Evolutionary conservation across 2,113 vertebrate genomes (phyloP), one percentile per base, ranked within the genome.

Genomic region (Thunnus thynnus): DNA sequence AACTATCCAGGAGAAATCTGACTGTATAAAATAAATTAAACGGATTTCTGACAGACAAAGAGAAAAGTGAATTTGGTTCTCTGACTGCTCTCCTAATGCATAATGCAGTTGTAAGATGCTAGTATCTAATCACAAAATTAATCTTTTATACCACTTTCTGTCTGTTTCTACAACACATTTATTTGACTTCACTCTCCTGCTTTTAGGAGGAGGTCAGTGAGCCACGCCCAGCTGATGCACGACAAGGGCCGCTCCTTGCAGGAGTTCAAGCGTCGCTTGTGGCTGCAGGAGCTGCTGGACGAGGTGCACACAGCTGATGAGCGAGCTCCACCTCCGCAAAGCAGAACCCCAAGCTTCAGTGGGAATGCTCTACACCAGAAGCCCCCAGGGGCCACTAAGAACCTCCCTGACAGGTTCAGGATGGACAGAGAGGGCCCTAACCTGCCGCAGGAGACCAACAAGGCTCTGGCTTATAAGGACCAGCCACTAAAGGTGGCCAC

Each of bases 401-500:
- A 97, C 94, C 96, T 96, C 78, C 89, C 96, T 0, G 88, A 96
- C 27, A 92, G 94, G 1, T 95, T 97, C 63, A 93, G 94, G 18
- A 85, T 91, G 1, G 96, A 97, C 1, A 95, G 95, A n/a, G 95
- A 89, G 14, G 86, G 88, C 41, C 80, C 83, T 16, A 89, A 86
- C 86, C 89, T 99, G 61, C 97, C 97, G 82, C 98, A 99, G 92
- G 98, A 99, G 95, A 99, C 97, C 91, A 96, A 98, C 93, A 99
- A 99, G 88, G 94, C 94, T n/a, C 92, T 96, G 84, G 94, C 95
- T 1, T 97, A 96, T 87, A 97, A 97, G 82, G 97, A 98, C 78
- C 97, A 97, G 84, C 95, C 96, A 0, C 88, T 96, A 30, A 98
- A 96, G 93, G 90, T 77, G 2, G 91, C 95, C 0, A 96, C 95